Conservation (phyloP, 1,140 invertebrate species). For the Pteromalus puparum region DNA sequence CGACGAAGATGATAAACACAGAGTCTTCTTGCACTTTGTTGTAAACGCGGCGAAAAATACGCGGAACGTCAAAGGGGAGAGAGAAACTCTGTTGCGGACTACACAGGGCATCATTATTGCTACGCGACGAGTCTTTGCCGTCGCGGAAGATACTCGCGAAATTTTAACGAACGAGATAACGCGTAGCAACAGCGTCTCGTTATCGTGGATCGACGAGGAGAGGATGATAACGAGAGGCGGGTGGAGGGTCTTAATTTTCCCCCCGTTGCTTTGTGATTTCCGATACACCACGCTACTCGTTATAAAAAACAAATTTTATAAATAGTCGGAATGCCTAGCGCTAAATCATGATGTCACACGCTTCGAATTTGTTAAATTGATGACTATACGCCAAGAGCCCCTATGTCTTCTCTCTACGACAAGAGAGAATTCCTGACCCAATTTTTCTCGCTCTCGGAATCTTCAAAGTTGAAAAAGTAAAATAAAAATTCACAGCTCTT, state of each 20-base stretch:
- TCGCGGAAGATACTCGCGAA: conserved; percentile 15
- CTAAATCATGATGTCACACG: background rate
- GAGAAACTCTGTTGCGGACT: background rate
- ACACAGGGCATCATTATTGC: background rate
- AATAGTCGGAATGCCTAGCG: background rate
- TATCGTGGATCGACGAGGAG: conserved; percentile 12
- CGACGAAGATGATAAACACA: background rate
- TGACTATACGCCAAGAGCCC: background rate
- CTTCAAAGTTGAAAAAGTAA: background rate
- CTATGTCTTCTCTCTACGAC: background rate
- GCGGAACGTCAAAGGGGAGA: background rate
- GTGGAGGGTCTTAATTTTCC: background rate
- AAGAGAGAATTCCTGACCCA: conserved; percentile 24
- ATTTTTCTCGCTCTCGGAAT: conserved; percentile 10
- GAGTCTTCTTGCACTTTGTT: too few relatives aligned
- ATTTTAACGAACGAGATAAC: conserved; percentile 39
- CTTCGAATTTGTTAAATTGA: background rate
- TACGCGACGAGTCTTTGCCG: background rate
- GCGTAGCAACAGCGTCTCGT: background rate
- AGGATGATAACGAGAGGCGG: conserved; percentile 13
- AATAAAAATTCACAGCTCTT: conserved; percentile 8
- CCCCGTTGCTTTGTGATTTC: background rate
- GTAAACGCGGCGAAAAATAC: too few relatives aligned
- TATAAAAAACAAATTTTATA: background rate
- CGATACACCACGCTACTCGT: background rate